A percentile compares a stretch with the other conserved stretches of the same genome.
Evolutionary conservation across 2,888 invertebrate genomes (phyloP).

Genomic region (Andrena dorsata): DNA sequence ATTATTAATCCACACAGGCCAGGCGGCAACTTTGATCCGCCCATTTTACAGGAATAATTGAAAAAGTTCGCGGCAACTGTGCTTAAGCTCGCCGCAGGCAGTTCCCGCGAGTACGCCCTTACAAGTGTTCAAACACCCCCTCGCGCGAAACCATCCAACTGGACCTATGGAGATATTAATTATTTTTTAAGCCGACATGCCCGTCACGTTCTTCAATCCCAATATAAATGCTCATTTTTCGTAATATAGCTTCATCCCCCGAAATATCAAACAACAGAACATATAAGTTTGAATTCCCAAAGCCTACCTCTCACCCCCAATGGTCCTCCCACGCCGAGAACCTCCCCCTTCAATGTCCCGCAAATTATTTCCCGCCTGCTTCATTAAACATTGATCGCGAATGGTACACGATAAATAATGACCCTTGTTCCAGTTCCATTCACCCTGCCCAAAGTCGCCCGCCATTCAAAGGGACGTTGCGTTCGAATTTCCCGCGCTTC

Average conservation of each 20-base stretch:
- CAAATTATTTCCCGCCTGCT: neutral
- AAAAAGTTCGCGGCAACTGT: conserved; percentile 51
- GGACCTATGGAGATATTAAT: no score
- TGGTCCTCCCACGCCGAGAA: no score
- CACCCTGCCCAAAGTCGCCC: neutral
- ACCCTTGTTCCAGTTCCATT: conserved; percentile 4
- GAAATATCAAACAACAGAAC: no score
- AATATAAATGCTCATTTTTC: no score
- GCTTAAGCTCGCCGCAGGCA: conserved; percentile 7
- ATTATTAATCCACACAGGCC: conserved; percentile 54
- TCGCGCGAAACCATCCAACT: no score
- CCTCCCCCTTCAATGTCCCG: neutral
- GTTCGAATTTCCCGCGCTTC: conserved; percentile 7
- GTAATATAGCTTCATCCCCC: no score
- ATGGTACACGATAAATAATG: neutral
- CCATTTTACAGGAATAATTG: conserved; percentile 63
- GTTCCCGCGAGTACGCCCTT: conserved; percentile 1
- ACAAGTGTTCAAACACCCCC: neutral
- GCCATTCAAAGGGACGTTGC: neutral
- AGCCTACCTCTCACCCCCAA: no score
- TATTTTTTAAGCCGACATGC: no score
- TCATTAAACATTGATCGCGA: neutral
- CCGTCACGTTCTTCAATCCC: no score
- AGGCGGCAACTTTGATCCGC: conserved; percentile 51
- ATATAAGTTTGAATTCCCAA: no score